Percentiles rank a stretch among this genome's conserved stretches.
phyloP scores from a whole-genome alignment of 1,140 invertebrate genomes.

The Myzus persicae region DNA sequence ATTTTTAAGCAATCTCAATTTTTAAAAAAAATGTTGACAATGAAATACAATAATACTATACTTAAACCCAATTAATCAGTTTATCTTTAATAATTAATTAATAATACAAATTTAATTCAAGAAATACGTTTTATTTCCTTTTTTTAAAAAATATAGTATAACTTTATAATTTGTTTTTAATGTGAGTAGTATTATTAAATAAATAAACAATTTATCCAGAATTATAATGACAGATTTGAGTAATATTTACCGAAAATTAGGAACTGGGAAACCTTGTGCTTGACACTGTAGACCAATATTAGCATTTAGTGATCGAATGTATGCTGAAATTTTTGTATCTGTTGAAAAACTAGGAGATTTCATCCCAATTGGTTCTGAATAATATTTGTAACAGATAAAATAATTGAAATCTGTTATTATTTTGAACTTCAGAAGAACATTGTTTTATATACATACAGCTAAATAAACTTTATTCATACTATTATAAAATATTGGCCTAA shows the following conservation, averaged over 20 bases:
- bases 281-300: constrained; percentile 73
- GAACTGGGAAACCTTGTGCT: constrained; percentile 75
- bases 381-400: constrained; percentile 26
- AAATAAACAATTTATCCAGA: not conserved
- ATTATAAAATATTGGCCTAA: not conserved
- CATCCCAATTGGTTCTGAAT: constrained; percentile 72
- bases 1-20: too few species aligned
- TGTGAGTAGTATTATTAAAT: not conserved
- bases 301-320: constrained; percentile 66
- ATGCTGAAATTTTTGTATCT: constrained; percentile 66
- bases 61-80: too few species aligned
- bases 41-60: too few species aligned
- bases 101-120: too few species aligned
- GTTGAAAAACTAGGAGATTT: constrained; percentile 73
- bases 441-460: not conserved
- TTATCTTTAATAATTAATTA: too few species aligned
- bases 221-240: not conserved
- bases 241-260: constrained; percentile 66
- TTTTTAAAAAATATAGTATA: too few species aligned
- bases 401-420: not conserved
- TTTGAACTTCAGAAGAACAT: not conserved
- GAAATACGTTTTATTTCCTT: too few species aligned
- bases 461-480: not conserved
- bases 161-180: not conserved
- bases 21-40: too few species aligned